These are phyloP conservation scores for Steinernema khuongi DNA, from an alignment of 1,140 invertebrate genomes.

Conservation along the genomic window DNA sequence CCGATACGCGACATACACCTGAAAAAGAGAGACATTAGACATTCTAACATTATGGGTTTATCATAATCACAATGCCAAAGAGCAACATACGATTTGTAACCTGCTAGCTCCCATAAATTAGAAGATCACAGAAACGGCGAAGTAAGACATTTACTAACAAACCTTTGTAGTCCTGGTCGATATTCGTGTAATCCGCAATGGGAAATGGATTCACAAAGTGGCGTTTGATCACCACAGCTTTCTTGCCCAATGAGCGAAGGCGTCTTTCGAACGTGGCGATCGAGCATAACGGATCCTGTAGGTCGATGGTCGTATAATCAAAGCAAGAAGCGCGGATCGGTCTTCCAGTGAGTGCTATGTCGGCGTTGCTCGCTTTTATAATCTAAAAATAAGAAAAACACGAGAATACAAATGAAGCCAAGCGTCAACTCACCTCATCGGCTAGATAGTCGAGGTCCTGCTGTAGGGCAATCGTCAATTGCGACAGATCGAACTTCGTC, in stretches of 20 bases:
- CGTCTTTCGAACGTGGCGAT: background rate
- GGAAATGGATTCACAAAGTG: constrained; percentile 11
- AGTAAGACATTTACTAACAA: too few relatives aligned
- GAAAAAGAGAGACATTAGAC: background rate
- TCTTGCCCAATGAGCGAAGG: background rate
- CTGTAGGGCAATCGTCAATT: background rate
- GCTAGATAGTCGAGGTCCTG: background rate
- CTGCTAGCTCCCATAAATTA: too few relatives aligned
- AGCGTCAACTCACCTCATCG: background rate
- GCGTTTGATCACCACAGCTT: background rate
- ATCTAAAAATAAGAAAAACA: background rate
- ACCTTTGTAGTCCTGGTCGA: constrained; percentile 6
- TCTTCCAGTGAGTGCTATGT: background rate
- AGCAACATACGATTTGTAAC: too few relatives aligned
- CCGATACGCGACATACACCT: background rate
- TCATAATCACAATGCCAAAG: too few relatives aligned
- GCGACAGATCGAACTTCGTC: background rate
- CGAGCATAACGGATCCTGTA: background rate
- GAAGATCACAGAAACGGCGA: too few relatives aligned
- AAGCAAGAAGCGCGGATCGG: background rate
- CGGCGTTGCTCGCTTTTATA: background rate
- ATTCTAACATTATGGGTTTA: background rate
- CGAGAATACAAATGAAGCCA: background rate
- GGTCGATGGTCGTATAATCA: background rate
- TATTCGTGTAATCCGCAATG: constrained; percentile 6